phyloP scores from a whole-genome alignment of 2,888 invertebrate genomes.

The Megamerina dolium region DNA sequence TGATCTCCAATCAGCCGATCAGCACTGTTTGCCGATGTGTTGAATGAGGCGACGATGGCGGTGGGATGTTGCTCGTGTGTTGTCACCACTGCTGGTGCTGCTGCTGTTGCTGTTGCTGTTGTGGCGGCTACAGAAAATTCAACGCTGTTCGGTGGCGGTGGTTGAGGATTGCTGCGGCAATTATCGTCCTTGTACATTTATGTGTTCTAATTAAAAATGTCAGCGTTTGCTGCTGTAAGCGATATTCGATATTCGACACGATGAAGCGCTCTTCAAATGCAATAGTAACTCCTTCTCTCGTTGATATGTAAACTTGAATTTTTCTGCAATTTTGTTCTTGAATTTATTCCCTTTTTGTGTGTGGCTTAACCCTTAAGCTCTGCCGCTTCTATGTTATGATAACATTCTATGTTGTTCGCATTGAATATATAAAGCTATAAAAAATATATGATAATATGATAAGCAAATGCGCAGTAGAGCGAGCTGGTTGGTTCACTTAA shows the following conservation, averaged over 20 bases:
- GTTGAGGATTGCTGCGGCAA: constrained; percentile 43
- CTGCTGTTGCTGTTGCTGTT: constrained; percentile 3
- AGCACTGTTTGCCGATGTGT: constrained; percentile 6
- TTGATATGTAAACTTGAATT: neutral
- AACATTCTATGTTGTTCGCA: neutral
- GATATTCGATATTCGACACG: no score
- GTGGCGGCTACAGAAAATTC: constrained; percentile 12
- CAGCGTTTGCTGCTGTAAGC: no score
- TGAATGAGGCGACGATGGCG: constrained; percentile 8
- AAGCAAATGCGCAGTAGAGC: no score
- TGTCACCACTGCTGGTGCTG: neutral
- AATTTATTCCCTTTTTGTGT: no score
- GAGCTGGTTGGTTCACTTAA: no score
- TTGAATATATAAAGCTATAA: no score
- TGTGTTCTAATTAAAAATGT: constrained; percentile 16
- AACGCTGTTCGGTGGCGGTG: constrained; percentile 20
- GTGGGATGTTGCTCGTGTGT: constrained; percentile 4
- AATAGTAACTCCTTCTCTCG: constrained; percentile 21
- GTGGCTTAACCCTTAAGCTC: no score
- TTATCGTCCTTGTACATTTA: constrained; percentile 46
- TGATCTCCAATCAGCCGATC: no score
- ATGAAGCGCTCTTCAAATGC: constrained; percentile 16
- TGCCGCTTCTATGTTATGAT: neutral
- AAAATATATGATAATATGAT: no score
- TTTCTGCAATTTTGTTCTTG: neutral